Evolutionary conservation across 2,888 invertebrate species (phyloP).

Genomic region (Orchestes rusci): DNA sequence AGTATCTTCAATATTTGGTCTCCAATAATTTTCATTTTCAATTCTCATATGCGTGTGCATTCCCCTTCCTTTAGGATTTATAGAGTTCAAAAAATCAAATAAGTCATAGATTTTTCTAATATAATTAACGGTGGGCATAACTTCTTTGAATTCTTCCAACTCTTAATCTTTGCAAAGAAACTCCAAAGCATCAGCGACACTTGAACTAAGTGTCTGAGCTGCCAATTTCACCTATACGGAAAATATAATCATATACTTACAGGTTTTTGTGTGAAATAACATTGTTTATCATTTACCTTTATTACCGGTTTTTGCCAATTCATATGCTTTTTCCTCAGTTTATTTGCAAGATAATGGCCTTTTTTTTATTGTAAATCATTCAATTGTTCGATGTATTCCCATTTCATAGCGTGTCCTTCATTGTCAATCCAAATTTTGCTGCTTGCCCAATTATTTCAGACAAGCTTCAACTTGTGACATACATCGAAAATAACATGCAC

Average conservation of each 20-base stretch:
- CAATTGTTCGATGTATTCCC: slow-evolving; percentile 11
- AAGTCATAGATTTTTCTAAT: too few relatives aligned
- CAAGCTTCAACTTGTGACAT: slow-evolving; percentile 17
- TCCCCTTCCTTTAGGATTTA: slow-evolving; percentile 13
- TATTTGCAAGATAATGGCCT: slow-evolving; percentile 11
- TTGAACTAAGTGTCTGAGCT: slow-evolving; percentile 21
- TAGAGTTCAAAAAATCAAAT: slow-evolving; percentile 22
- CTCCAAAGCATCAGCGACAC: slow-evolving; percentile 23
- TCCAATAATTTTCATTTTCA: slow-evolving; percentile 15
- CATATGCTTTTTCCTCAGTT: slow-evolving; percentile 17
- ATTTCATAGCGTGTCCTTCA: slow-evolving; percentile 12
- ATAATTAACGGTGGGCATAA: slow-evolving; percentile 14
- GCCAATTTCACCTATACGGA: slow-evolving; percentile 22
- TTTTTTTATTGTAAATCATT: slow-evolving; percentile 18
- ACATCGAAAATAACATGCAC: slow-evolving; percentile 13
- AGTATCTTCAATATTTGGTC: slow-evolving; percentile 5
- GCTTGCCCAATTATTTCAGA: slow-evolving; percentile 11
- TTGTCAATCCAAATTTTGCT: not conserved
- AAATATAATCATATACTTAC: not conserved
- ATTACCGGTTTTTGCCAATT: slow-evolving; percentile 22
- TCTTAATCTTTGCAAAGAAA: slow-evolving; percentile 17
- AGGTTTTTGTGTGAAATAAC: too few relatives aligned
- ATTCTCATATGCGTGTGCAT: slow-evolving; percentile 12
- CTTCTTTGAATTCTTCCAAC: slow-evolving; percentile 15
- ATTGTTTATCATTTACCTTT: too few relatives aligned